Percentiles rank a stretch among this genome's conserved stretches.
These are phyloP conservation scores for Ciconia stormi DNA, from an alignment of 2,113 vertebrate species.

Conservation along the genomic window DNA sequence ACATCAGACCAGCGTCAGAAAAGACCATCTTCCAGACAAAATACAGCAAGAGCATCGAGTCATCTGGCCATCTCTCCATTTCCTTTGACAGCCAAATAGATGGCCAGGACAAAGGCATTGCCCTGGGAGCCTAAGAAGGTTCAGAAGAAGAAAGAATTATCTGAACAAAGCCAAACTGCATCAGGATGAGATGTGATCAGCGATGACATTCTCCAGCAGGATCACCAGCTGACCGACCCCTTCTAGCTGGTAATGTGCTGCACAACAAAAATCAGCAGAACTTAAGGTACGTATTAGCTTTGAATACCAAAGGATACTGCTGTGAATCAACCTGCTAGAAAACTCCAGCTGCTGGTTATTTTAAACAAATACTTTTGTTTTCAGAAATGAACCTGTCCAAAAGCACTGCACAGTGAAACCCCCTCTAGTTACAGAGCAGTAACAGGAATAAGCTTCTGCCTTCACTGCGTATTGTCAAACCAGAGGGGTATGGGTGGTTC, in stretches of 20 bases:
- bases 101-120: neutral
- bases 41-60: neutral
- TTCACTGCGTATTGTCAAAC: neutral
- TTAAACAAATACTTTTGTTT: neutral
- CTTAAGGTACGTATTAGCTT: rapidly evolving
- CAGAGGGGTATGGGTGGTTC: neutral
- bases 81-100: neutral
- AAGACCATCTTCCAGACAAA: neutral
- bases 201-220: neutral
- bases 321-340: neutral
- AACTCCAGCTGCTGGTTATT: neutral
- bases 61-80: neutral
- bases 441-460: neutral
- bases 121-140: neutral
- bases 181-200: neutral
- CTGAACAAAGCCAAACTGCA: neutral
- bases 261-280: neutral
- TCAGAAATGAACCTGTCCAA: neutral
- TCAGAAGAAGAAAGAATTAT: neutral
- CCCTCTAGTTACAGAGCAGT: neutral
- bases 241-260: neutral
- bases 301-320: neutral
- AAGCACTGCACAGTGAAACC: neutral
- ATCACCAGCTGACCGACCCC: neutral
- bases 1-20: neutral